These are phyloP conservation scores for Sinohyriopsis cumingii DNA, from an alignment of 2,888 invertebrate species.

Conservation along the genomic window DNA sequence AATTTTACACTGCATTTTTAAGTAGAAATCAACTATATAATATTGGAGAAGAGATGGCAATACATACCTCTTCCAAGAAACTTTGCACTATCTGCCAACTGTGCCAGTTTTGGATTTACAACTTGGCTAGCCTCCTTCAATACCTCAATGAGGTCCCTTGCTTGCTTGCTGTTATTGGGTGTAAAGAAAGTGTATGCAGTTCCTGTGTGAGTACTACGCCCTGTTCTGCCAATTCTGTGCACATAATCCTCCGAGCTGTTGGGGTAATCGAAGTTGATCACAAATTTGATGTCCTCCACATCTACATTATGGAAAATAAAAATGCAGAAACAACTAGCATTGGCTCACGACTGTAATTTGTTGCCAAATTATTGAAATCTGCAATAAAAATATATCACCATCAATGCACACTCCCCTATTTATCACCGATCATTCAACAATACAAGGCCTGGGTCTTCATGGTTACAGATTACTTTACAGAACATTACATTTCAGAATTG, in stretches of 20 bases:
- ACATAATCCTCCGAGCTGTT: constrained; percentile 98
- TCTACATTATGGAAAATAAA: constrained; percentile 77
- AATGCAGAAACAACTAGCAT: too few species aligned
- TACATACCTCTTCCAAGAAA: constrained; percentile 49
- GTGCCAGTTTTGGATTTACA: constrained; percentile 88
- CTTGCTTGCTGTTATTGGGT: constrained; percentile 90
- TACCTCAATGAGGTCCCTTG: constrained; percentile 91
- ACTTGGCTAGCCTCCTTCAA: constrained; percentile 93
- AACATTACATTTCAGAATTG: too few species aligned
- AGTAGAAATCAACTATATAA: background rate
- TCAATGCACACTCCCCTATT: too few species aligned
- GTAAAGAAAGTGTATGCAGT: constrained; percentile 99
- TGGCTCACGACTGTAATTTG: too few species aligned
- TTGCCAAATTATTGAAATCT: too few species aligned
- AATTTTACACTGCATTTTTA: background rate
- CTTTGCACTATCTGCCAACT: constrained; percentile 75
- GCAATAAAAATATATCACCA: too few species aligned
- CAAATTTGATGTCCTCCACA: constrained; percentile 97
- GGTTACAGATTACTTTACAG: too few species aligned
- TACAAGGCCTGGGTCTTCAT: too few species aligned
- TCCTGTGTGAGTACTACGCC: constrained; percentile 92
- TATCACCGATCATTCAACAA: too few species aligned
- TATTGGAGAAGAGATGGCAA: too few species aligned
- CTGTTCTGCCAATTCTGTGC: constrained; percentile 96
- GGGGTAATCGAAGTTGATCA: constrained; percentile 98